Base-by-base conservation (phyloP, 2,797 vertebrate genomes). In the Loris lydekkerianus region DNA sequence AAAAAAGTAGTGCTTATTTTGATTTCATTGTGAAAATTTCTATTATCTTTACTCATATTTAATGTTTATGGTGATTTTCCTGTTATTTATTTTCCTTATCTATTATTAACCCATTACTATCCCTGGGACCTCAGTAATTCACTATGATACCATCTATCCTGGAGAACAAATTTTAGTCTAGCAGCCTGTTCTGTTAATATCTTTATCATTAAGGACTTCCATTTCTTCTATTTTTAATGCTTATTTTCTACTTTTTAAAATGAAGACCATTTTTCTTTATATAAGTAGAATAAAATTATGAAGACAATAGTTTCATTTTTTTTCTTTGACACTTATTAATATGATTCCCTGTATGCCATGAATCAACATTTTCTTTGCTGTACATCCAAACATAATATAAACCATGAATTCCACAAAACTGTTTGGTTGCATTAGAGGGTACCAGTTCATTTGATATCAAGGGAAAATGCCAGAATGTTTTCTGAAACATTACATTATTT, bases 391-490 rank as follows among this genome's bases (percentile, higher is more conserved):
- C 10, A 27, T 69, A 77, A 77, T 20, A 81, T 46, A 56, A 89
- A 94, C 90, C 25, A 84, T 21, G 17, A 88, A 95, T 88, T 93
- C n/a, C 40, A 93, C 21, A 75, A 90, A 84, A 90, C 15, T 75
- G 65, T 95, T 95, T 93, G 81, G 23, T 72, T 92, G 87, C 76
- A 43, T 89, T 92, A 73, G 53, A 91, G n/a, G 9, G 37, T n/a
- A 84, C 11, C 40, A 89, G 63, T 37, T 86, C n/a, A 96, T 86
- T 94, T 97, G 21, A 87, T 73, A 82, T 90, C 10, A 85, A 94
- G 89, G 69, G 10, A 86, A 73, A 93, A 80, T 65, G 29, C 17
- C 43, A 89, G 14, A 27, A 14, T 67, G 31, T 60, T 75, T 60
- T 27, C 60, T 82, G 49, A 80, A 56, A 40, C 10, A 70, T 81